Percentiles rank a stretch among this genome's conserved stretches.
phyloP scores from a whole-genome alignment of 2,797 vertebrate genomes.

The Falco rusticolus region DNA sequence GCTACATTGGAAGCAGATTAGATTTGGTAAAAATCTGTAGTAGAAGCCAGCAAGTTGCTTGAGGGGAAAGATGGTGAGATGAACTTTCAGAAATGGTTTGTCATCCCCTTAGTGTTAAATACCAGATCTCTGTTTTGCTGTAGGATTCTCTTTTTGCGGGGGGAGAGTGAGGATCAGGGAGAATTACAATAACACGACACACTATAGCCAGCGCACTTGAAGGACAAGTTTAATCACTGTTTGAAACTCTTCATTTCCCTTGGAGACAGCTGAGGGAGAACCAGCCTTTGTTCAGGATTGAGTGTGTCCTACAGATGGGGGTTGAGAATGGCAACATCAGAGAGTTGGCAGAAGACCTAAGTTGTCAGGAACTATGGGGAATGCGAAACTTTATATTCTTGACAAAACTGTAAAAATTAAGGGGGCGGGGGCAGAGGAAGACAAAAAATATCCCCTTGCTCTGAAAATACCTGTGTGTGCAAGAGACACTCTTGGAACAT shows the following conservation, averaged over 20 bases:
- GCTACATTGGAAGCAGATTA: neutral
- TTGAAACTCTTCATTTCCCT: neutral
- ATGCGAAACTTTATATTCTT: neutral
- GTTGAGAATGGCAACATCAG: neutral
- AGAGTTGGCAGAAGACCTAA: too few relatives aligned
- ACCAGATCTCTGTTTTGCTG: neutral
- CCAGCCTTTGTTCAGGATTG: neutral
- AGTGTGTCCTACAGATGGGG: neutral
- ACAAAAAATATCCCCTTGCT: neutral
- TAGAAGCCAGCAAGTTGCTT: neutral
- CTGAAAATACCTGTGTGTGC: neutral
- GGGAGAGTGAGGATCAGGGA: neutral
- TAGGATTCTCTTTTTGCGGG: neutral
- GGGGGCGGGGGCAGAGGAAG: neutral
- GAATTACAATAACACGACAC: neutral
- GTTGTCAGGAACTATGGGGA: neutral
- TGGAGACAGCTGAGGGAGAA: neutral
- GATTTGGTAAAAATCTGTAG: neutral
- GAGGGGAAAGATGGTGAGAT: neutral
- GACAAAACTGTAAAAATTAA: neutral
- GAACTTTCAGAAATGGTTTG: neutral
- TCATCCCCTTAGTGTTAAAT: neutral
- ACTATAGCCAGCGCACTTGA: neutral
- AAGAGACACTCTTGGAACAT: neutral
- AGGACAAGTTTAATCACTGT: neutral